A percentile compares a stretch with the other conserved stretches of the same genome.
phyloP scores from a whole-genome alignment of 2,113 vertebrate genomes.

The Panthera uncia region DNA sequence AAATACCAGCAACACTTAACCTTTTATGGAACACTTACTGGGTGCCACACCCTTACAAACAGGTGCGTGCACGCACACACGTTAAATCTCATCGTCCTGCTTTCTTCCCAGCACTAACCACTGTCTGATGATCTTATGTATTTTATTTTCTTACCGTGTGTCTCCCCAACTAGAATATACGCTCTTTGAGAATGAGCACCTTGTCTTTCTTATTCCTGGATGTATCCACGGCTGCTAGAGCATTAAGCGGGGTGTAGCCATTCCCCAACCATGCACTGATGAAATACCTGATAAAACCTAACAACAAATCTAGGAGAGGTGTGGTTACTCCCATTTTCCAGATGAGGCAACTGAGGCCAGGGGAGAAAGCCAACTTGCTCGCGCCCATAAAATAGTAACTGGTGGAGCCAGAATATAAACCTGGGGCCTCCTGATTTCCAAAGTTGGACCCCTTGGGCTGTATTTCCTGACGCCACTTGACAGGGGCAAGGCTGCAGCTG shows the following conservation, averaged over 20 bases:
- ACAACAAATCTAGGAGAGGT: background rate
- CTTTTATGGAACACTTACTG: background rate
- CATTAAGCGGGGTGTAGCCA: background rate
- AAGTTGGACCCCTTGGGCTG: background rate
- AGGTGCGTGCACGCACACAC: background rate
- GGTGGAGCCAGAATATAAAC: background rate
- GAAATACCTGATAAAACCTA: background rate
- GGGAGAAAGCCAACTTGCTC: background rate
- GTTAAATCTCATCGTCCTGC: background rate
- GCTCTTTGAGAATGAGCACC: background rate
- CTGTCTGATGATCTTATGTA: background rate
- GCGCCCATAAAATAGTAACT: background rate
- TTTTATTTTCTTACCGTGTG: background rate
- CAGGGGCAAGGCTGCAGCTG: background rate
- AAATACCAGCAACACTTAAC: background rate
- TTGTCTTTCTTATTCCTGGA: background rate
- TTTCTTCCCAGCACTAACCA: background rate
- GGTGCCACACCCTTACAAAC: background rate
- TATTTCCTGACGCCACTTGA: fast-evolving
- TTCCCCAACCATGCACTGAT: background rate
- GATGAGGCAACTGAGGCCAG: background rate
- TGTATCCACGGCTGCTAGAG: background rate
- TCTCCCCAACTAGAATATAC: background rate
- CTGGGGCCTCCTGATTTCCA: background rate
- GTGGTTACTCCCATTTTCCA: background rate